Evolutionary conservation across 2,113 vertebrate species (phyloP), one percentile per base, ranked within the genome.

Genomic region (Strix uralensis): DNA sequence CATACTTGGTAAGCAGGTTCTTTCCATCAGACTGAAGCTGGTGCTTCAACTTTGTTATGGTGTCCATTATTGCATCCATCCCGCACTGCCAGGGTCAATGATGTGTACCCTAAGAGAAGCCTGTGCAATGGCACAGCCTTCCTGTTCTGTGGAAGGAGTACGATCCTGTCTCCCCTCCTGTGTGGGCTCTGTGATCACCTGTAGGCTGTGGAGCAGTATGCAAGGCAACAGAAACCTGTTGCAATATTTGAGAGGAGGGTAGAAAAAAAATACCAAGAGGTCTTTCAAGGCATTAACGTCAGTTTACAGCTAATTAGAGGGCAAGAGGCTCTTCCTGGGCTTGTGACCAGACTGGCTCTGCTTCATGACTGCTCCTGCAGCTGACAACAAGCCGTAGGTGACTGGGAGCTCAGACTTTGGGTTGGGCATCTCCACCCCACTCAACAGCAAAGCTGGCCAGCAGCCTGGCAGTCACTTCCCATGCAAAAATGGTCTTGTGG

Each of bases 241-340:
- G 67, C 59, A 69, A 27, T 36, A 5, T 29, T 81, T 52, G 29
- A 70, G 67, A 66, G 34, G 21, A 71, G n/a, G 7, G 30, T 6
- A 0, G 10, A 40, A 55, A 84, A 57, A 21, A 19, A n/a, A 54
- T 22, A 38, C 23, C 0, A 0, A 26, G 44, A 78, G 6, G 16
- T 47, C 23, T 91, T 88, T 81, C 23, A 62, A 67, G 59, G 13
- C 25, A 71, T 7, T 9, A 29, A 2, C 0, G 0, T 77, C 27
- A 70, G 2, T 34, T 88, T 29, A 20, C 3, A 10, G 69, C 7
- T 96, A 90, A 94, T 91, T 88, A 95, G 65, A 93, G 61, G 65
- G 65, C 51, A 80, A 44, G 40, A 90, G n/a, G 23, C 15, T 40
- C 44, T 65, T 80, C 49, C 72, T 0, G 0, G 32, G 30, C 58